phyloP scores from a whole-genome alignment of 2,888 invertebrate genomes.

The Hermodice carunculata region DNA sequence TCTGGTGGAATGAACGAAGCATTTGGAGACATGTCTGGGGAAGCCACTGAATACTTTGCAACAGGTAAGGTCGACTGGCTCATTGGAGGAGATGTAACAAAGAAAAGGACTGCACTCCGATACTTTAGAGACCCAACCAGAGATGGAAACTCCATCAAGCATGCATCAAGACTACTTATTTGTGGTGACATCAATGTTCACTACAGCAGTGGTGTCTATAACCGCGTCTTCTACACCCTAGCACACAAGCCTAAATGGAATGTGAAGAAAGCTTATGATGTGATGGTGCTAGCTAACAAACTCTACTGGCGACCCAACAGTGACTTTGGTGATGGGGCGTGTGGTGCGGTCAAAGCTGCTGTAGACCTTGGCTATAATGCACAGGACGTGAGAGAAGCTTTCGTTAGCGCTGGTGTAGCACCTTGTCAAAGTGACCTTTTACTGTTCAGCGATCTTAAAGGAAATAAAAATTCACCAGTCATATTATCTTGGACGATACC shows the following conservation, averaged over 20 bases:
- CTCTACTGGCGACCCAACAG: conserved; percentile 44
- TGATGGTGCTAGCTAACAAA: conserved; percentile 44
- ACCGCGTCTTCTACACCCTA: conserved; percentile 44
- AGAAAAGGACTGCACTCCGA: conserved; percentile 30
- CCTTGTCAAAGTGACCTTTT: too few relatives aligned
- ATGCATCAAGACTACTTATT: conserved; percentile 33
- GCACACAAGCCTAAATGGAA: conserved; percentile 35
- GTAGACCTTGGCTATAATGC: conserved; percentile 44
- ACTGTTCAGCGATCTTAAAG: too few relatives aligned
- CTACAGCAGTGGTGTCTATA: conserved; percentile 48
- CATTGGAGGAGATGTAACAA: conserved; percentile 31
- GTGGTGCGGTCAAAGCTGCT: conserved; percentile 46
- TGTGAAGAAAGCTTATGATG: conserved; percentile 40
- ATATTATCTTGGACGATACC: too few relatives aligned
- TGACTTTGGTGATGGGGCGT: conserved; percentile 44
- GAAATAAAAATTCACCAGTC: too few relatives aligned
- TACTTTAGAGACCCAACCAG: conserved; percentile 43
- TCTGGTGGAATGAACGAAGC: conserved; percentile 52
- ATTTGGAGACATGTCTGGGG: conserved; percentile 49
- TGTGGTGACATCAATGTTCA: conserved; percentile 41
- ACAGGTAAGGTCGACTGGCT: conserved; percentile 30
- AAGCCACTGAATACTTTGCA: conserved; percentile 35
- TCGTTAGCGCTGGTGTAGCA: conserved; percentile 42
- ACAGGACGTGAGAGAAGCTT: conserved; percentile 32
- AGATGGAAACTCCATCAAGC: conserved; percentile 44